These are phyloP conservation scores for Gymnothorax reevesii DNA, from an alignment of 2,797 vertebrate genomes.

Conservation along the genomic window DNA sequence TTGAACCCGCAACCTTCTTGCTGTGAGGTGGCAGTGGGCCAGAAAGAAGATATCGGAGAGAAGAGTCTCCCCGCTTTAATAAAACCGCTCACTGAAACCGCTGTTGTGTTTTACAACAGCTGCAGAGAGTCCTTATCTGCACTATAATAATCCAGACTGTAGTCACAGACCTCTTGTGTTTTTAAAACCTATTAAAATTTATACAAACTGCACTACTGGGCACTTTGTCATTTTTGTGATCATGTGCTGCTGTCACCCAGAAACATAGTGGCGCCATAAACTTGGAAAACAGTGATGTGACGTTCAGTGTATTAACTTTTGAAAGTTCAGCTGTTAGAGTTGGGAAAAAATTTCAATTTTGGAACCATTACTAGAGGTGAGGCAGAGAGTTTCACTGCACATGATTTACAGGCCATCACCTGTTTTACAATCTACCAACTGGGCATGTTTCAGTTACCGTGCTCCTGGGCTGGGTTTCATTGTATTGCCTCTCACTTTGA, in stretches of 20 bases:
- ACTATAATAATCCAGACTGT: neutral
- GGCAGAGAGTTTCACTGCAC: neutral
- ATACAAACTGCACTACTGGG: no score
- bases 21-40: neutral
- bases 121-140: constrained; percentile 45
- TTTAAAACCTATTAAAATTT: neutral
- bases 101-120: constrained; percentile 29
- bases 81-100: no score
- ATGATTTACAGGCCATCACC: no score
- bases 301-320: neutral
- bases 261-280: neutral
- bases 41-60: neutral
- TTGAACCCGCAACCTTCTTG: neutral
- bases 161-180: neutral
- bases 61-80: neutral
- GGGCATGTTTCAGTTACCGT: neutral
- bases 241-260: neutral
- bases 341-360: neutral
- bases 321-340: neutral
- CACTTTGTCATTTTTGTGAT: neutral
- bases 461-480: neutral
- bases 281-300: neutral
- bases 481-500: neutral
- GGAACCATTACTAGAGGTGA: neutral
- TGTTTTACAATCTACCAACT: neutral